Conservation (phyloP, 92 coral and sea anemone genomes). For the Montipora capitata region DNA sequence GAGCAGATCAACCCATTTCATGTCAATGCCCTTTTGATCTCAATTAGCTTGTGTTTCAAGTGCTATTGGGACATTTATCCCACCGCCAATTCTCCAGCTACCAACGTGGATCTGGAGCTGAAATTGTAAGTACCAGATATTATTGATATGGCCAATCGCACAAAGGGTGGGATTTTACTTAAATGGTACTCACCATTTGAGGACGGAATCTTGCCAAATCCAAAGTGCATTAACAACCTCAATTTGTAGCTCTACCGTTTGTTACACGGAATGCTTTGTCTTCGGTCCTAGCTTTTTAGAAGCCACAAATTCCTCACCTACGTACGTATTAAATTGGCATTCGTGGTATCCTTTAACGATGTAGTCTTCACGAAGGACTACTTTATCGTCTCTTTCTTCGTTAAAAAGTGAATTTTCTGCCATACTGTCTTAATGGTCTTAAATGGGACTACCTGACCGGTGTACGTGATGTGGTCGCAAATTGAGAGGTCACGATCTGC, state of each 20-base stretch:
- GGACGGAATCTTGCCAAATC: slow-evolving; percentile 25
- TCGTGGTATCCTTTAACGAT: neutral
- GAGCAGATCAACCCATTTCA: too few species aligned
- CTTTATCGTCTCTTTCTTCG: neutral
- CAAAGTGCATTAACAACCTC: slow-evolving; percentile 41
- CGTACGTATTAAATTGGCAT: slow-evolving; percentile 13
- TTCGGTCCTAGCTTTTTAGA: slow-evolving; percentile 33
- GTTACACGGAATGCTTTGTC: slow-evolving; percentile 46
- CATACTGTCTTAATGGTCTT: neutral
- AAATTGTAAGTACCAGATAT: neutral
- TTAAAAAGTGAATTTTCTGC: neutral
- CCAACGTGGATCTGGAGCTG: slow-evolving; percentile 45
- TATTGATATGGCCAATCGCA: neutral
- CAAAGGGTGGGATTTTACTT: slow-evolving; percentile 1
- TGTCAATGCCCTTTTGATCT: too few species aligned
- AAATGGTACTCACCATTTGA: neutral
- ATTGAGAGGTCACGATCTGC: neutral
- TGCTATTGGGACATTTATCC: slow-evolving; percentile 32
- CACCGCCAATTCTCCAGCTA: slow-evolving; percentile 38
- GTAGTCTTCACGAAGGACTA: slow-evolving; percentile 5
- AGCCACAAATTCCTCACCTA: slow-evolving; percentile 43
- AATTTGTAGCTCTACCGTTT: slow-evolving; percentile 34
- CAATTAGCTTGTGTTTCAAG: neutral
- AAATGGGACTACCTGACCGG: neutral
- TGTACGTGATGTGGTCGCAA: neutral